Evolutionary conservation across 92 coral and sea anemone species (phyloP).

Genomic region (Zoanthus gigantus): DNA sequence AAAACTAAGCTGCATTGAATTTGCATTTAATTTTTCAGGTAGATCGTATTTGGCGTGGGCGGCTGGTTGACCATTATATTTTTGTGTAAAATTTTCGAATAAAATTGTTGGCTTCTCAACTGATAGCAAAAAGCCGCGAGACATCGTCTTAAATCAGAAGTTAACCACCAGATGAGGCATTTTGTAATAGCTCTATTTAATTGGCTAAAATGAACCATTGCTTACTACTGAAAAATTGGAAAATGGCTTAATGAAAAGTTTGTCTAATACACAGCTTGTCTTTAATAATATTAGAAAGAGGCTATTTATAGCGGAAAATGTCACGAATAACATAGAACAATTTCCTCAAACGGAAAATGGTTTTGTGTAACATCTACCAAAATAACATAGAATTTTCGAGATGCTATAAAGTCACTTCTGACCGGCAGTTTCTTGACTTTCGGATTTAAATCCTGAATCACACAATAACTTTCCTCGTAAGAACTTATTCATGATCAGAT

Average conservation of each 20-base stretch:
- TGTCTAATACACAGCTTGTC: conserved; percentile 15
- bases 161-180: conserved; percentile 7
- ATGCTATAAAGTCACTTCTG: too few relatives aligned
- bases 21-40: conserved; percentile 20
- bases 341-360: background rate
- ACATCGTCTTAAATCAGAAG: background rate
- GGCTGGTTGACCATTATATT: background rate
- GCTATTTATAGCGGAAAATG: background rate
- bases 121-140: conserved; percentile 40
- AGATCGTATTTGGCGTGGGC: conserved; percentile 12
- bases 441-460: too few relatives aligned
- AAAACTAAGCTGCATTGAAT: background rate
- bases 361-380: too few relatives aligned
- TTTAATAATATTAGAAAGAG: background rate
- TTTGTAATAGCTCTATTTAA: conserved; percentile 5
- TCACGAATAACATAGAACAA: conserved; percentile 3
- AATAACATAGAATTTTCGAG: too few relatives aligned
- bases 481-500: too few relatives aligned
- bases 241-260: conserved; percentile 13
- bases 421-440: too few relatives aligned
- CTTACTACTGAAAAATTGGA: background rate
- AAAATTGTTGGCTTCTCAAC: conserved; percentile 22
- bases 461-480: too few relatives aligned
- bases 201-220: conserved; percentile 13
- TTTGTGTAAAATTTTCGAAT: conserved; percentile 3